Evolutionary conservation across 1,140 invertebrate species (phyloP).

Genomic region (Trichonephila clavipes): DNA sequence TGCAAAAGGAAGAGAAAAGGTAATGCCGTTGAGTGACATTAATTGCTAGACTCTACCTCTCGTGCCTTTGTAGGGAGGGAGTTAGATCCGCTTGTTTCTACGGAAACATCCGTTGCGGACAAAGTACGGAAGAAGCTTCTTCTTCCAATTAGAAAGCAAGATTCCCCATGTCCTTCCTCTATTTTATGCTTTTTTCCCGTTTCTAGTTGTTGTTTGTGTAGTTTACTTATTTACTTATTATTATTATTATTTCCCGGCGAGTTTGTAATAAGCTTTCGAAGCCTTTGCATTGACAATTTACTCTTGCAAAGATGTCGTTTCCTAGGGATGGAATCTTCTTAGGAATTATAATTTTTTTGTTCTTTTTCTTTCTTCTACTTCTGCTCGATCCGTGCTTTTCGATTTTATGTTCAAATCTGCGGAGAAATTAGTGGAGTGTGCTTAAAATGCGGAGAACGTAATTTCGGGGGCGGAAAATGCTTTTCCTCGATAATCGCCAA

Average conservation of each 20-base stretch:
- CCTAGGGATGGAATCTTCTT: slow-evolving; percentile 37
- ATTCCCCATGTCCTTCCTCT: slow-evolving; percentile 27
- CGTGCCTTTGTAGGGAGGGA: not conserved
- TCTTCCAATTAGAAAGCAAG: slow-evolving; percentile 80
- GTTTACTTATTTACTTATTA: slow-evolving; percentile 49
- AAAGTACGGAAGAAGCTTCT: slow-evolving; percentile 92
- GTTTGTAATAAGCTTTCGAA: slow-evolving; percentile 62
- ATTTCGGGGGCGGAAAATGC: slow-evolving; percentile 48
- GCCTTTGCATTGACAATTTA: slow-evolving; percentile 61
- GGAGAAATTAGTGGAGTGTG: slow-evolving; percentile 68
- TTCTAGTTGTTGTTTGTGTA: slow-evolving; percentile 30
- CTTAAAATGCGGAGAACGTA: slow-evolving; percentile 50
- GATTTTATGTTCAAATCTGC: slow-evolving; percentile 42
- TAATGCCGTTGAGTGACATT: slow-evolving; percentile 72
- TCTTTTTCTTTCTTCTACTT: not conserved
- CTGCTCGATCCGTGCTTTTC: not conserved
- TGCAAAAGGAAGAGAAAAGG: slow-evolving; percentile 66
- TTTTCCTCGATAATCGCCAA: slow-evolving; percentile 59
- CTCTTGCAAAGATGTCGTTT: slow-evolving; percentile 34
- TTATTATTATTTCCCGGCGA: slow-evolving; percentile 60
- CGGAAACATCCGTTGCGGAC: slow-evolving; percentile 85
- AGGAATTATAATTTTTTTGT: slow-evolving; percentile 11
- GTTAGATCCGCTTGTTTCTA: slow-evolving; percentile 57
- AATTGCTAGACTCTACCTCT: slow-evolving; percentile 42
- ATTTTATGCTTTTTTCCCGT: not conserved